Evolutionary conservation across 2,888 invertebrate genomes (phyloP), one percentile per base, ranked within the genome.

Genomic region (Ormyrus labotus): DNA sequence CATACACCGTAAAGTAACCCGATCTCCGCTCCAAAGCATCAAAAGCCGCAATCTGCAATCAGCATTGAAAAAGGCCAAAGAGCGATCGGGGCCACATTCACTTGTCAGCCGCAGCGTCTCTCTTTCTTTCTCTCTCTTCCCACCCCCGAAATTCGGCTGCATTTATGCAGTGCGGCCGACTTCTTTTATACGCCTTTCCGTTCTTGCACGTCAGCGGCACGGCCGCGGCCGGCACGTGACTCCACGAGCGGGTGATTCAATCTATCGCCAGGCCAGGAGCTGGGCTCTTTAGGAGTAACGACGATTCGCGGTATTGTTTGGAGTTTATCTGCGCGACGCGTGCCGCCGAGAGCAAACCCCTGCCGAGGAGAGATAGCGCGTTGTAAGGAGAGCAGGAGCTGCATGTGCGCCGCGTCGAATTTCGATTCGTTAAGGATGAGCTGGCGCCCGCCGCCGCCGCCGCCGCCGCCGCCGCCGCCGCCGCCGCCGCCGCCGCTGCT

Each of bases 271-370:
- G 58, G 9, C 53, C n/a, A 6, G 69, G 13, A n/a, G 57, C 34
- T 10, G 6, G 6, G 67, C 45, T 19, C 71, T 48, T 64, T 67
- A 45, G 65, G 64, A 79, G 72, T 74, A 78, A 81, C 64, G 71
- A 76, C 75, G 78, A 75, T 79, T 81, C 81, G 79, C 76, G 76
- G 81, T 79, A 82, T 79, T 82, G 75, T 79, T 69, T 76, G 72
- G 68, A 76, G 77, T 77, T 80, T 77, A 80, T 80, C 82, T 75
- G 57, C 45, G 48, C 69, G 76, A 70, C 82, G 77, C 82, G 82
- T 80, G 82, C 80, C 82, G 77, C 65, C 65, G 9, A 50, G 60
- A 67, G 71, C 68, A 6, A 53, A 19, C 64, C 47, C 64, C 63
- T 57, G 4, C 50, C 50, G 5, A n/a, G 9, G 6, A n/a, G 9